Percentiles rank a stretch among this genome's conserved stretches.
phyloP scores from a whole-genome alignment of 2,113 vertebrate species.

The Actenoides hombroni region DNA sequence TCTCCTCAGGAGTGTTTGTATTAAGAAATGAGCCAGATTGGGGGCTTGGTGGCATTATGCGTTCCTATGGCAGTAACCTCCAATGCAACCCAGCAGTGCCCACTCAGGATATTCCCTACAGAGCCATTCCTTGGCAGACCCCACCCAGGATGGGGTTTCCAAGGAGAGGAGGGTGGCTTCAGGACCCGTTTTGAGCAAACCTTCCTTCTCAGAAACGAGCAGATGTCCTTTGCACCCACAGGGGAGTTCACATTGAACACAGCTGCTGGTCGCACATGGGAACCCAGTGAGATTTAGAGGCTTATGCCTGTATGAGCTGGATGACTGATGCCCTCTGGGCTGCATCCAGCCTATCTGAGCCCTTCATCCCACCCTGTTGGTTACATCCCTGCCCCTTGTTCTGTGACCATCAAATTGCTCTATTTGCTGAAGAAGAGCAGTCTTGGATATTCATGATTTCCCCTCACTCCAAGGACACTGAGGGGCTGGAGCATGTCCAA shows the following conservation, averaged over 20 bases:
- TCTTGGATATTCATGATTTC: neutral
- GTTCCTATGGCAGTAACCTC: neutral
- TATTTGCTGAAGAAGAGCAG: neutral
- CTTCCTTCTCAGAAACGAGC: neutral
- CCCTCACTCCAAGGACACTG: neutral
- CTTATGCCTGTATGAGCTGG: neutral
- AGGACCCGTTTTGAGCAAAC: neutral
- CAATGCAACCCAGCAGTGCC: neutral
- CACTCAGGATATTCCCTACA: neutral
- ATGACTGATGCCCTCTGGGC: neutral
- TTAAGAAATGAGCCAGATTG: neutral
- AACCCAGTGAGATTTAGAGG: neutral
- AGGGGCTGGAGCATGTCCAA: neutral
- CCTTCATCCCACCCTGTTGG: neutral
- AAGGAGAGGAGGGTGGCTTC: neutral
- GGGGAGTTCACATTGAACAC: neutral
- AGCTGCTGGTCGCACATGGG: neutral
- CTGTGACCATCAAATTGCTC: neutral
- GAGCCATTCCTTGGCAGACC: fast-evolving
- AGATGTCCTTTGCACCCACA: neutral
- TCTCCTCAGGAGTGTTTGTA: neutral
- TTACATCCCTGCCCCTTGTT: neutral
- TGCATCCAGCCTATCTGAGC: neutral
- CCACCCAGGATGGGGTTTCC: neutral
- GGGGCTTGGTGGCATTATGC: neutral